phyloP scores from a whole-genome alignment of 1,140 invertebrate genomes.

The Drosophila ananassae region DNA sequence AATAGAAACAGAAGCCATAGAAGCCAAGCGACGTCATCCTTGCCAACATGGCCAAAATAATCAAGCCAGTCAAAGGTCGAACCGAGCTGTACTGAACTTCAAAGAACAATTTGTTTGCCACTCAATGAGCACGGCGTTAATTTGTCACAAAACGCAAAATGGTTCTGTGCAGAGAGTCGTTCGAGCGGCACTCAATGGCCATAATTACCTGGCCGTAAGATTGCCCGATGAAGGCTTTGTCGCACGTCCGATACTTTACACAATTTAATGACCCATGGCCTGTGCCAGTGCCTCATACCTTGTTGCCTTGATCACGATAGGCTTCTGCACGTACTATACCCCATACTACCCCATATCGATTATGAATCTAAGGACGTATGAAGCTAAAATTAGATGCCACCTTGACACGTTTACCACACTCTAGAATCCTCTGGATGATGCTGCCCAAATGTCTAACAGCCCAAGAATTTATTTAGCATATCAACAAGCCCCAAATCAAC shows the following conservation, averaged over 20 bases:
- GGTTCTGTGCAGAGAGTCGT: slow-evolving; percentile 55
- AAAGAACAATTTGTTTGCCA: slow-evolving; percentile 62
- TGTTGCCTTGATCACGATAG: slow-evolving; percentile 36
- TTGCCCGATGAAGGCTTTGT: slow-evolving; percentile 43
- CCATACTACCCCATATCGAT: slow-evolving; percentile 13
- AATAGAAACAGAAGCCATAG: not conserved
- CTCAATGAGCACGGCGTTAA: slow-evolving; percentile 46
- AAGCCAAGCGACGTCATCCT: slow-evolving; percentile 33
- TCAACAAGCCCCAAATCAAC: slow-evolving; percentile 19
- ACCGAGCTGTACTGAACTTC: slow-evolving; percentile 55
- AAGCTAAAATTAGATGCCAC: not conserved
- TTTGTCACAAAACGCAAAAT: slow-evolving; percentile 61
- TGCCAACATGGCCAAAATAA: slow-evolving; percentile 68
- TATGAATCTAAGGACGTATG: slow-evolving; percentile 9
- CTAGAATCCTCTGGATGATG: slow-evolving; percentile 2
- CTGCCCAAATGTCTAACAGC: not conserved
- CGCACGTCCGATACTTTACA: slow-evolving; percentile 48
- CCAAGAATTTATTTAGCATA: slow-evolving; percentile 37
- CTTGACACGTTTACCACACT: slow-evolving; percentile 21
- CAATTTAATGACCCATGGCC: slow-evolving; percentile 21
- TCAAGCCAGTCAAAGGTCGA: slow-evolving; percentile 68
- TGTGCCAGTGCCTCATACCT: slow-evolving; percentile 10
- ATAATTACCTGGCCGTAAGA: slow-evolving; percentile 50
- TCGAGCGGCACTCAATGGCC: slow-evolving; percentile 57
- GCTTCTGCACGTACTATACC: slow-evolving; percentile 27